Base-by-base conservation (phyloP, 92 coral and sea anemone species). In the Muricea muricata region DNA sequence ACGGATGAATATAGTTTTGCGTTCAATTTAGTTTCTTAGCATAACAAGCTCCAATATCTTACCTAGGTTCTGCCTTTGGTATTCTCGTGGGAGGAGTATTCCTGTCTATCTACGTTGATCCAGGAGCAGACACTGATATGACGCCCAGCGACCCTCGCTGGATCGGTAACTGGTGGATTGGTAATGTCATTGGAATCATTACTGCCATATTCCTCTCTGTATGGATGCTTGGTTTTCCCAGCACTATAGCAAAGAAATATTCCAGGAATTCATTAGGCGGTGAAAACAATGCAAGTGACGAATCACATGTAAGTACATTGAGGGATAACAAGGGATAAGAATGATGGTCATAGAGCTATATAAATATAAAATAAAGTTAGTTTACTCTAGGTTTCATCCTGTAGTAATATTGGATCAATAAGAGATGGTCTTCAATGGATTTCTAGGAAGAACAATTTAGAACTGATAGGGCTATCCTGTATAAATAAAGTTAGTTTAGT, bases 221-320 rank as follows among this genome's bases (percentile, higher is more conserved):
- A 24, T 91, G 97, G 93, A 76, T 94, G 46, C 48, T 82, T 31
- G 97, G 90, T 0, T 86, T 86, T 45, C 85, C 90, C 29, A 79
- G 72, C 52, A 83, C 54, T 47, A 58, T 86, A 42, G 71, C 85
- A n/a, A 68, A 65, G 37, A 86, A 75, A 47, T 35, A 52, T 25
- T n/a, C n/a, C n/a, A 48, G 28, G 56, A 48, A 73, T 47, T 65
- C 42, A 1, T 33, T 58, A 10, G 52, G 52, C 10, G 14, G 65
- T 24, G 63, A 75, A 52, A 28, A 75, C 6, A 31, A 75, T n/a
- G 80, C 65, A 52, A 75, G 80, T 21, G 80, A 75, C 33, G 80
- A 75, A n/a, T 75, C 80, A 1, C 80, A 75, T 13, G 80, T 75
- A 30, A 75, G 80, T n/a, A n/a, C n/a, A n/a, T n/a, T n/a, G n/a